Conservation (phyloP, 2,797 vertebrate genomes). For the Cygnus olor region DNA sequence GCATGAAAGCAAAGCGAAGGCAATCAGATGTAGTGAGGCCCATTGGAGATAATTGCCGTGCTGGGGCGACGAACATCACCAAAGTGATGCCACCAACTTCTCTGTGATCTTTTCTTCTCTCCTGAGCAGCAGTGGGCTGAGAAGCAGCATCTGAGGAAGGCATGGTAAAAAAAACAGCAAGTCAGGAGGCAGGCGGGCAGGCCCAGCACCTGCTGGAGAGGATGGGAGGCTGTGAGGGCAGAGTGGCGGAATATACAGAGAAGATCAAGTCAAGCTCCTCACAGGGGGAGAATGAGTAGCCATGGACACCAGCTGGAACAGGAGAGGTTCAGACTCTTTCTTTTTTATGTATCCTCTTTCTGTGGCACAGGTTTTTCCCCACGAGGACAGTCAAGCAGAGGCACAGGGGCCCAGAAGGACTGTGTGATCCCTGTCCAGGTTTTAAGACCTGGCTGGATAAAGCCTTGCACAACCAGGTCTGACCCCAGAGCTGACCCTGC, state of each 20-base stretch:
- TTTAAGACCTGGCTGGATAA: neutral
- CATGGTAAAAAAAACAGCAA: neutral
- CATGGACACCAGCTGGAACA: neutral
- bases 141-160: constrained; percentile 5
- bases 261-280: neutral
- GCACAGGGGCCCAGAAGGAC: neutral
- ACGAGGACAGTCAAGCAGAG: neutral
- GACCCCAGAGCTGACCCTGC: too few relatives aligned
- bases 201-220: neutral
- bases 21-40: constrained; percentile 19
- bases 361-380: neutral
- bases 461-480: neutral
- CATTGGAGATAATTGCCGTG: constrained; percentile 56
- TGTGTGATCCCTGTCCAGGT: neutral
- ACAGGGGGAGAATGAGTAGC: neutral
- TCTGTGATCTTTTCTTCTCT: constrained; percentile 23
- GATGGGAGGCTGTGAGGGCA: neutral
- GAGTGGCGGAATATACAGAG: neutral
- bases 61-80: neutral
- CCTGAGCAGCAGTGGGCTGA: neutral
- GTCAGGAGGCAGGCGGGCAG: neutral
- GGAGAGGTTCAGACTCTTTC: neutral
- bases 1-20: constrained; percentile 58
- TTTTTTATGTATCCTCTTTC: neutral
- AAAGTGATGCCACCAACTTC: constrained; percentile 17